Evolutionary conservation across 2,888 invertebrate genomes (phyloP).

Genomic region (Eremobia ochroleuca): DNA sequence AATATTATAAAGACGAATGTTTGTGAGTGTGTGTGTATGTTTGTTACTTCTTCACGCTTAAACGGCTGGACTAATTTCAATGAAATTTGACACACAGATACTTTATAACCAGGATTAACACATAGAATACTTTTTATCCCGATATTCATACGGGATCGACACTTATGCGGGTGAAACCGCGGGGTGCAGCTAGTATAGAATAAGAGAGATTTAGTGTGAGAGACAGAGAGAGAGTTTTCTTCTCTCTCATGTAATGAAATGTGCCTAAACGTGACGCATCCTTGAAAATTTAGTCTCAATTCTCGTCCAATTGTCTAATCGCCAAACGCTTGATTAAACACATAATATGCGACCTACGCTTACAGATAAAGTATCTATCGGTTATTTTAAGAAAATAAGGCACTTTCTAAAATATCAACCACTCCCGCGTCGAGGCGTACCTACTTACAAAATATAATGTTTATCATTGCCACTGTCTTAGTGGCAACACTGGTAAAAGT

Average conservation of each 20-base stretch:
- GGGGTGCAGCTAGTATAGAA: neutral
- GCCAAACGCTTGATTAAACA: neutral
- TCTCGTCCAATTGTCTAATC: neutral
- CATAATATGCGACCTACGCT: neutral
- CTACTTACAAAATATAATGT: neutral
- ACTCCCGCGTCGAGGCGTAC: accelerated
- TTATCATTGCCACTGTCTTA: neutral
- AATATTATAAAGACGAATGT: too few relatives aligned
- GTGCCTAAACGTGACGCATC: too few relatives aligned
- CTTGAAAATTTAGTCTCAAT: neutral
- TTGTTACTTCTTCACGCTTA: too few relatives aligned
- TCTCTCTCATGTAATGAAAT: neutral
- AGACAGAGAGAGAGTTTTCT: neutral
- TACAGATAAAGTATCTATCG: neutral
- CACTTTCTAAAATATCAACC: neutral
- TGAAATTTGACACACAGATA: too few relatives aligned
- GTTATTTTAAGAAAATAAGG: neutral
- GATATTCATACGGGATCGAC: too few relatives aligned
- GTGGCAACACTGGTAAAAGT: slow-evolving; percentile 19
- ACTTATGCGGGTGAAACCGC: too few relatives aligned
- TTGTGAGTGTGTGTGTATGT: too few relatives aligned
- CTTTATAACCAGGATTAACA: too few relatives aligned
- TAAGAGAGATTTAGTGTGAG: neutral
- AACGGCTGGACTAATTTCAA: too few relatives aligned
- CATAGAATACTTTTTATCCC: too few relatives aligned